phyloP scores from a whole-genome alignment of 2,888 invertebrate genomes.

The Zonitis immaculata region DNA sequence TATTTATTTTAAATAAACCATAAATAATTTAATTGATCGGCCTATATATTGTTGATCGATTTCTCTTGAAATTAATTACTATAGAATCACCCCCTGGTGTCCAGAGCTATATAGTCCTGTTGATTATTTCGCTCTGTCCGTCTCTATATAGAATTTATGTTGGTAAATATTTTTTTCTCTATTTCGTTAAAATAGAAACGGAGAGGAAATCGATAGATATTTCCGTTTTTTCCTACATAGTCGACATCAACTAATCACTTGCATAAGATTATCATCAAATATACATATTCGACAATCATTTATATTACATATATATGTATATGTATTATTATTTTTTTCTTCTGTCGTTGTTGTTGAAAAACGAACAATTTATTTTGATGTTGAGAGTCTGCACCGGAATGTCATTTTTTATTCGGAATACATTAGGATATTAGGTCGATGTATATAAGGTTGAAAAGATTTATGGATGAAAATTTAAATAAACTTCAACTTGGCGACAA shows the following conservation, averaged over 20 bases:
- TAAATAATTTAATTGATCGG: no score
- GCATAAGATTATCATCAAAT: constrained; percentile 31
- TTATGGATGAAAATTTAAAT: constrained; percentile 29
- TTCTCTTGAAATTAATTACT: not conserved
- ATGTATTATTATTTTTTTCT: not conserved
- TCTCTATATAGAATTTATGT: constrained; percentile 1
- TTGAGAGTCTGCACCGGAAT: constrained; percentile 22
- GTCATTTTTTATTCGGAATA: constrained; percentile 26
- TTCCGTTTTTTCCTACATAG: constrained; percentile 20
- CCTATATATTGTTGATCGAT: not conserved
- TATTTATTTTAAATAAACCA: no score
- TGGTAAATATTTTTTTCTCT: not conserved
- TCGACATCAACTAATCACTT: constrained; percentile 29
- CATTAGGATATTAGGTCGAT: constrained; percentile 35
- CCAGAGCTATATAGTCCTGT: not conserved
- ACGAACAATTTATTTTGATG: constrained; percentile 27
- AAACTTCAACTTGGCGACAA: constrained; percentile 5
- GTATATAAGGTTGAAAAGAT: constrained; percentile 19
- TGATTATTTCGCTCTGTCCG: not conserved
- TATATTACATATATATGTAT: constrained; percentile 22
- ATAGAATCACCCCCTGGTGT: constrained; percentile 2
- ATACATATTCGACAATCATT: constrained; percentile 27
- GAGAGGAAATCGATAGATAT: constrained; percentile 23
- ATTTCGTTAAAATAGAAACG: not conserved
- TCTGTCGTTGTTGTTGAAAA: constrained; percentile 20